These are phyloP conservation scores for Otolemur garnettii DNA, from an alignment of 2,113 vertebrate genomes.

Conservation along the genomic window DNA sequence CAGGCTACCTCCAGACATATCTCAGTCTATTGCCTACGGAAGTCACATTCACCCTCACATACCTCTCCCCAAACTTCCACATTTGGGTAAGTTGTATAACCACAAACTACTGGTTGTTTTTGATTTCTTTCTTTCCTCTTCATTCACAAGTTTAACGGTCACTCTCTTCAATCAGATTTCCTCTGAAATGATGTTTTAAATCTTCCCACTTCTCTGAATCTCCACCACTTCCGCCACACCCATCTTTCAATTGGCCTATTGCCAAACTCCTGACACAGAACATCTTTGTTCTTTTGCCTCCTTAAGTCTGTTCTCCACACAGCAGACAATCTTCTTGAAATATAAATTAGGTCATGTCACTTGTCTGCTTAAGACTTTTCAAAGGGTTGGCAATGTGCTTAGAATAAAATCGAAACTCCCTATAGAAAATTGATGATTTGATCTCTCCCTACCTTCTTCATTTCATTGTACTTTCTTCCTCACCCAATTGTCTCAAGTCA, in stretches of 20 bases:
- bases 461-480: neutral
- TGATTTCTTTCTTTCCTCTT: neutral
- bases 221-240: fast-evolving
- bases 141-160: fast-evolving
- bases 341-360: neutral
- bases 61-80: too few species aligned
- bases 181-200: neutral
- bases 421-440: neutral
- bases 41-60: too few species aligned
- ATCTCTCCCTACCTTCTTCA: neutral
- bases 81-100: neutral
- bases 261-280: neutral
- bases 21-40: neutral
- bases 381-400: neutral
- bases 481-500: neutral
- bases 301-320: neutral
- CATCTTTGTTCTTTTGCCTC: neutral
- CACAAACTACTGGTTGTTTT: fast-evolving
- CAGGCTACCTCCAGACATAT: too few species aligned
- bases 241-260: too few species aligned
- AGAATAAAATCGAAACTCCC: neutral
- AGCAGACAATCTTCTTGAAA: neutral
- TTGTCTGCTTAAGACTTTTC: neutral
- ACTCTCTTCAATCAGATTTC: neutral
- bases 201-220: too few species aligned